phyloP scores from a whole-genome alignment of 2,113 vertebrate species.

The Bubo blakistoni region DNA sequence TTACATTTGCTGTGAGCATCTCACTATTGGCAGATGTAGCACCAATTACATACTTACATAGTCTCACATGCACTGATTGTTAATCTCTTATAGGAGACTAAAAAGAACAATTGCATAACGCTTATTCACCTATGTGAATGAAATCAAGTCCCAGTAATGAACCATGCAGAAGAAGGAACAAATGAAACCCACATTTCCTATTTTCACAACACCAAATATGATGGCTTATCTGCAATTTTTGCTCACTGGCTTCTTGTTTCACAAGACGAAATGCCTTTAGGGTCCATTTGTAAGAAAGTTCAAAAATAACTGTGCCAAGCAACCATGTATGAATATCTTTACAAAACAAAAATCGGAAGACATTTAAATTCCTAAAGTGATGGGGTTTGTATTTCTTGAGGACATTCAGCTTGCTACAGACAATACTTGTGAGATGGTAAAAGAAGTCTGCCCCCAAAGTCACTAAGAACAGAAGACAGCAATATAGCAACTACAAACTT shows the following conservation, averaged over 20 bases:
- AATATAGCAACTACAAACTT: not conserved
- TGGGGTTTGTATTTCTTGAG: not conserved
- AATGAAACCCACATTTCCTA: not conserved
- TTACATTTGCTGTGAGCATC: not conserved
- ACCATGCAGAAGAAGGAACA: not conserved
- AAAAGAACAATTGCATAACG: not conserved
- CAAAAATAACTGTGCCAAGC: not conserved
- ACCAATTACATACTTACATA: not conserved
- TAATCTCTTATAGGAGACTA: not conserved
- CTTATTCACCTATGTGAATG: not conserved
- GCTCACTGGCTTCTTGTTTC: not conserved
- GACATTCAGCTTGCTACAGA: not conserved
- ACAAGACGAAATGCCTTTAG: not conserved
- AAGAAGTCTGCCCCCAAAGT: not conserved
- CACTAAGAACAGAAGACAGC: not conserved
- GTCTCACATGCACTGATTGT: not conserved
- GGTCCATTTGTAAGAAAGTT: not conserved
- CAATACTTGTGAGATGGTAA: not conserved
- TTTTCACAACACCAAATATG: not conserved
- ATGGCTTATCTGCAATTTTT: not conserved
- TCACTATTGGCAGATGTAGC: not conserved
- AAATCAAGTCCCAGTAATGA: not conserved
- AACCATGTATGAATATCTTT: not conserved
- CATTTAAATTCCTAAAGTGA: not conserved
- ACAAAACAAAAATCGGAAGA: not conserved